Evolutionary conservation across 2,113 vertebrate species (phyloP).

Genomic region (Picathartes gymnocephalus): DNA sequence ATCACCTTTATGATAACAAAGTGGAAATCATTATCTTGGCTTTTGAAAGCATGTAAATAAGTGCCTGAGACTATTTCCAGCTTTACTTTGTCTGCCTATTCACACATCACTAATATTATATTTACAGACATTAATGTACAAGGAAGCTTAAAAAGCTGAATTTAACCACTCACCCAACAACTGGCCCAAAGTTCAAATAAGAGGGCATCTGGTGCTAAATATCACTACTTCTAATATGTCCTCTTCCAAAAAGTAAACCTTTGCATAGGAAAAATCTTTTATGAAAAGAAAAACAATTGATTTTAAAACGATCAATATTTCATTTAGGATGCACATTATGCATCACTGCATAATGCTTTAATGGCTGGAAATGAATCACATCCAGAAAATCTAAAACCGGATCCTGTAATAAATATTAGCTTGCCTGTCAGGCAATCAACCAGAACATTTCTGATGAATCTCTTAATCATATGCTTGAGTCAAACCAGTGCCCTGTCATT

Average conservation of each 20-base stretch:
- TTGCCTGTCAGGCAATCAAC: background rate
- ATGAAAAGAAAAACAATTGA: constrained; percentile 21
- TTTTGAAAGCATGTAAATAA: background rate
- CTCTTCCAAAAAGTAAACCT: background rate
- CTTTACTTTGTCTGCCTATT: background rate
- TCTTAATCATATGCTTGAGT: background rate
- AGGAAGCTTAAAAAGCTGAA: background rate
- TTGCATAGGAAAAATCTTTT: background rate
- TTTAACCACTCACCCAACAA: background rate
- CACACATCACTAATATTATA: background rate
- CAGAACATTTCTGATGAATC: background rate
- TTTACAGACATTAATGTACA: background rate
- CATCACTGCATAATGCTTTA: constrained; percentile 57
- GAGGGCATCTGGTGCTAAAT: background rate
- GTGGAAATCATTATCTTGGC: background rate
- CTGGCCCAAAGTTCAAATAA: background rate
- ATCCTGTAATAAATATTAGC: constrained; percentile 63
- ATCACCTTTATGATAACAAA: background rate
- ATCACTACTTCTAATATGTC: background rate
- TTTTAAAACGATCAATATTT: constrained; percentile 67
- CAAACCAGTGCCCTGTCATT: background rate
- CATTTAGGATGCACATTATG: constrained; percentile 69
- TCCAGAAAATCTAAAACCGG: constrained; percentile 51
- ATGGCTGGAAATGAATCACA: constrained; percentile 69
- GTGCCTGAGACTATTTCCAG: background rate